Base-by-base conservation (phyloP, 2,888 invertebrate species). In the Drosophila niveifrons region DNA sequence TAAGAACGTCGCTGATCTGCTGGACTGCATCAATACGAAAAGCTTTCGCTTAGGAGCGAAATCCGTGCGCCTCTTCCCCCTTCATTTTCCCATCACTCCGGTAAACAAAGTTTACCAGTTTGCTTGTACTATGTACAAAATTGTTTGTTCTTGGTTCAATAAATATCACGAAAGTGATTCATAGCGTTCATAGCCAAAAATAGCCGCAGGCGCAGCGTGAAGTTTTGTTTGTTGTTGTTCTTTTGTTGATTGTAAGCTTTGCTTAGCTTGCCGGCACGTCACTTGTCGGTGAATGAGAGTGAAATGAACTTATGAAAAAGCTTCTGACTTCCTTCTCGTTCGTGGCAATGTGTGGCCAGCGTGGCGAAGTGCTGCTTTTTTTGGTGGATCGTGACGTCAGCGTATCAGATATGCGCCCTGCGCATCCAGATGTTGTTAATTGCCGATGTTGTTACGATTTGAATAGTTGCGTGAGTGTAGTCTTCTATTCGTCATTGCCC, bases 181-280 rank as follows among this genome's bases (percentile, higher is more conserved):
- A 2, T 70, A 72, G 88, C 88, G 86, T 66, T 80, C 80, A 2
- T 10, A 66, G 70, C 84, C 61, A 65, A 18, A 46, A 43, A 23
- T 36, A 69, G 66, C 75, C 72, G 70, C 65, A 13, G 17, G 46
- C 34, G 67, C 78, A 46, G 83, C 83, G 80, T 64, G 11, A 29
- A 13, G 23, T 47, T 8, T 13, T 31, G n/a, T n/a, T n/a, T n/a
- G n/a, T n/a, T n/a, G 13, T 43, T 10, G 9, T 11, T 48, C 17
- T 58, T 51, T 48, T 58, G 50, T 41, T 53, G 61, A 31, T 36
- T 41, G 61, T 53, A 65, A 59, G 65, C 74, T 71, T 66, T 47
- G 61, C 80, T 68, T 41, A 50, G 83, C 72, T 75, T 85, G 67
- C 78, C 88, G 75, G 71, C 71, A 62, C 63, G 52, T 51, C 68